Base-by-base conservation (phyloP, 2,113 vertebrate species). In the Sinocyclocheilus rhinocerous region DNA sequence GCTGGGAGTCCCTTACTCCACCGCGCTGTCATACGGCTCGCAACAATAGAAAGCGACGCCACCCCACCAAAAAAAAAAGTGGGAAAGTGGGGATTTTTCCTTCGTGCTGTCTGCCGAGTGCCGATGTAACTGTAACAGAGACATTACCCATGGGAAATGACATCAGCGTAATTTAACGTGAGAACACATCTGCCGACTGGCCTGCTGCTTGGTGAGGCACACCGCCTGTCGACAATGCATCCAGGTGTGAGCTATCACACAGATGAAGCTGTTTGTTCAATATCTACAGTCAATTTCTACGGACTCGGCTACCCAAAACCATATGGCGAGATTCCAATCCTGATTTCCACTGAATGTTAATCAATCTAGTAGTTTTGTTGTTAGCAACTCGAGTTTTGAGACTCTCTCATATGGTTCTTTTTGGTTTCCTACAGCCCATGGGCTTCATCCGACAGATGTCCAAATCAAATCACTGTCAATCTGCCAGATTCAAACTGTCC, bases 1-100 rank as follows among this genome's bases (percentile, higher is more conserved):
- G 93, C 89, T 94, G 94, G 87, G 90, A 85, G 33, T 52, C 72
- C 85, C 88, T 91, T 91, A 92, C 83, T 84, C 42, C 89, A 90
- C 91, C 91, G 90, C 88, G 89, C 88, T 91, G 89, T 75, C 78
- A 88, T 63, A 75, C 87, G 33, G 88, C 65, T 83, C 63, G 24
- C 86, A 85, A 76, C 72, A 82, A 59, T 48, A 85, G 48, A 63
- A 76, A 81, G 85, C 65, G 45, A 83, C 42, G 29, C 20, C 63
- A 73, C 61, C 8, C 39, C 15, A 48, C 59, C 42, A 12, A 77
- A 77, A 90, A 7, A 42, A 83, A 89, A 67, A 83, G 84, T 69
- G 76, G 67, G 55, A 73, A 65, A 85, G 6, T 18, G 20, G 61
- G 83, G 82, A 26, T 86, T 86, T 83, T 52, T 76, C 63, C 84